phyloP scores from a whole-genome alignment of 1,140 invertebrate species.

The Colletes gigas region DNA sequence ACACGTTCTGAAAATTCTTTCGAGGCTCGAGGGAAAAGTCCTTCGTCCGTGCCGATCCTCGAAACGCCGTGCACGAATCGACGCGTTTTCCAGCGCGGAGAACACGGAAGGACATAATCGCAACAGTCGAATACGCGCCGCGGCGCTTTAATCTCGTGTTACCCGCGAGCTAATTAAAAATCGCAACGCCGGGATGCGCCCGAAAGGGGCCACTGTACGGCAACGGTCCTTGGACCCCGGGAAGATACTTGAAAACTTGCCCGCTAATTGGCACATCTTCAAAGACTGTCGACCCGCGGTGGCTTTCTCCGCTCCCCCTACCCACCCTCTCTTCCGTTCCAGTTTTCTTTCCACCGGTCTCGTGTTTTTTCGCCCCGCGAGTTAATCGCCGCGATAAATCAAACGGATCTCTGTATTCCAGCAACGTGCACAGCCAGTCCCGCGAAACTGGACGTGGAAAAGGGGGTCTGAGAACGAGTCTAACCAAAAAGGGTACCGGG shows the following conservation, averaged over 20 bases:
- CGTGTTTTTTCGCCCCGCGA: neutral
- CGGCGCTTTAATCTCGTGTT: conserved; percentile 33
- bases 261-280: conserved; percentile 61
- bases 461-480: neutral
- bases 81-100: conserved; percentile 9
- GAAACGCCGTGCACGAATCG: neutral
- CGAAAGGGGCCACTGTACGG: conserved; percentile 34
- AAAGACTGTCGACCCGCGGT: conserved; percentile 31
- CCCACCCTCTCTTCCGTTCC: neutral
- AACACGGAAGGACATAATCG: conserved; percentile 11
- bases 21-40: neutral
- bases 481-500: neutral
- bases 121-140: conserved; percentile 11
- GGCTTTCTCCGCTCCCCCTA: neutral
- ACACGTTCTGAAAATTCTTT: too few relatives aligned
- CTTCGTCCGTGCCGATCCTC: neutral
- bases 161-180: conserved; percentile 55
- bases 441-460: neutral
- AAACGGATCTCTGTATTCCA: conserved; percentile 2
- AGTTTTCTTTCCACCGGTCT: neutral
- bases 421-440: neutral
- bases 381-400: conserved; percentile 7
- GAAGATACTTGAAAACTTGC: conserved; percentile 29
- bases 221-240: conserved; percentile 13
- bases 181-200: conserved; percentile 13